Percentiles rank a stretch among this genome's conserved stretches.
phyloP scores from a whole-genome alignment of 1,140 invertebrate species.

The Bombus waltoni region DNA sequence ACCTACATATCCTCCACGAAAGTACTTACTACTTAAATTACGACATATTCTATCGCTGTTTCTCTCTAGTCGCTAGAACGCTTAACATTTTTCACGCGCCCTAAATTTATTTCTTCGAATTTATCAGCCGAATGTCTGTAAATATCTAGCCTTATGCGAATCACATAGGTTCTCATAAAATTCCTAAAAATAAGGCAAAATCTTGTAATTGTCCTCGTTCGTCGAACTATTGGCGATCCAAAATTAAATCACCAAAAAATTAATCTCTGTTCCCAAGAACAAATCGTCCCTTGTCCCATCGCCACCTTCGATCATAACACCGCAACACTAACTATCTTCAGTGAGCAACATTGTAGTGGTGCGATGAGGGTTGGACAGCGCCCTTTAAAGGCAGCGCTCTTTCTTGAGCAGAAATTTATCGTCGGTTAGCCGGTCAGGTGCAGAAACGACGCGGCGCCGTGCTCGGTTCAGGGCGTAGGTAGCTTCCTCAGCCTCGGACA shows the following conservation, averaged over 20 bases:
- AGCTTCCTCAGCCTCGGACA: constrained; percentile 47
- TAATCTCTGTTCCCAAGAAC: neutral
- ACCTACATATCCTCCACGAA: too few relatives aligned
- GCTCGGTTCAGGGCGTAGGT: constrained; percentile 35
- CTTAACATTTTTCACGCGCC: too few relatives aligned
- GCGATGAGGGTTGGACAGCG: neutral
- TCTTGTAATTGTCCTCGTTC: too few relatives aligned
- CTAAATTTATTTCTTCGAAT: too few relatives aligned
- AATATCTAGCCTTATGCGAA: too few relatives aligned
- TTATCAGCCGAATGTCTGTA: too few relatives aligned
- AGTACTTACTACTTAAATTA: too few relatives aligned
- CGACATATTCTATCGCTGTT: too few relatives aligned
- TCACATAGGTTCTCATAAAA: too few relatives aligned
- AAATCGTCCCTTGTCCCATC: neutral
- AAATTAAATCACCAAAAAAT: neutral
- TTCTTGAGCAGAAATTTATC: constrained; percentile 50
- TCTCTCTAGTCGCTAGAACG: too few relatives aligned
- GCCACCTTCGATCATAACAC: neutral
- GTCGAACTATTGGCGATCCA: neutral
- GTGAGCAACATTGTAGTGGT: neutral
- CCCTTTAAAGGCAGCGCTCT: constrained; percentile 40
- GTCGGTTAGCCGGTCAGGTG: constrained; percentile 40
- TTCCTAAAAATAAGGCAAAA: too few relatives aligned
- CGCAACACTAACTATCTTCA: neutral
- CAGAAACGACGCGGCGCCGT: constrained; percentile 29